phyloP scores from a whole-genome alignment of 64 coral and sea anemone genomes.

The Acropora yongei region DNA sequence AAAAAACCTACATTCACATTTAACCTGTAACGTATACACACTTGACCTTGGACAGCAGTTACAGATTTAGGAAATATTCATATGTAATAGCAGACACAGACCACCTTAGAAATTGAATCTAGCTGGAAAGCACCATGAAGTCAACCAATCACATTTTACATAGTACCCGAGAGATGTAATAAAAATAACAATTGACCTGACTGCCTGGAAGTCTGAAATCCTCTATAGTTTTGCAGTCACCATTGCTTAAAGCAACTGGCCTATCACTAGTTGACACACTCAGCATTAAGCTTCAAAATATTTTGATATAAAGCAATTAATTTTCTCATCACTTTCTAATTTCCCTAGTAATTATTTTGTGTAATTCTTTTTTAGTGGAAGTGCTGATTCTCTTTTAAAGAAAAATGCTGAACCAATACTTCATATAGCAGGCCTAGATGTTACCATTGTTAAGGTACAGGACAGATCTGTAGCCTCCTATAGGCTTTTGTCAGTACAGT shows the following conservation, averaged over 20 bases:
- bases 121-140: neutral
- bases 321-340: too few species aligned
- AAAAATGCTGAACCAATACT: conserved; percentile 99
- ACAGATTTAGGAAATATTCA: neutral
- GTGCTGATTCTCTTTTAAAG: conserved; percentile 82
- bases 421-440: conserved; percentile 95
- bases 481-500: too few species aligned
- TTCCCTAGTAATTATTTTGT: too few species aligned
- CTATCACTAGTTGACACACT: too few species aligned
- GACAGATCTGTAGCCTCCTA: neutral
- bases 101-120: neutral
- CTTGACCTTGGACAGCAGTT: neutral
- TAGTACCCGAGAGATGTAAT: too few species aligned
- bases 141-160: neutral
- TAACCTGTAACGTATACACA: neutral
- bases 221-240: too few species aligned
- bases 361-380: conserved; percentile 39
- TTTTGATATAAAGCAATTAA: too few species aligned
- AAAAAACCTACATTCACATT: neutral
- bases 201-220: too few species aligned
- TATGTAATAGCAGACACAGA: neutral
- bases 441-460: conserved; percentile 88
- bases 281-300: too few species aligned
- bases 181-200: too few species aligned
- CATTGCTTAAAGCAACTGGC: too few species aligned